Percentiles rank a stretch among this genome's conserved stretches.
Conservation (phyloP, 2,888 invertebrate species). For the Caenorhabditis virilis region DNA sequence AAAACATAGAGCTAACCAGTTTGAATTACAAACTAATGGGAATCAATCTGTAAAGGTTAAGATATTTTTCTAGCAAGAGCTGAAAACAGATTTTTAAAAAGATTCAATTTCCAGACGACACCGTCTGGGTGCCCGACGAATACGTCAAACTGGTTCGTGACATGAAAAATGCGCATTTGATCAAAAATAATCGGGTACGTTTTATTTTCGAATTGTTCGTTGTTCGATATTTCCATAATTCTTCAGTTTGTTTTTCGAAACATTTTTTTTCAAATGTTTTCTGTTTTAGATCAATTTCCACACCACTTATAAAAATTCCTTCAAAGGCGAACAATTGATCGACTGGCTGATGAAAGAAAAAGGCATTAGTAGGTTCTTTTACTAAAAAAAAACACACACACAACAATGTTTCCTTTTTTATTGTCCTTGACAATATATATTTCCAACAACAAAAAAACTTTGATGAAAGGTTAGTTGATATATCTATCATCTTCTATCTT, state of each 20-base stretch:
- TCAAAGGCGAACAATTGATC: slow-evolving; percentile 70
- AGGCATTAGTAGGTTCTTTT: slow-evolving; percentile 65
- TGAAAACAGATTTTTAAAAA: background rate
- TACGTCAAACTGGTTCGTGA: slow-evolving; percentile 44
- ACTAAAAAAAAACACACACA: background rate
- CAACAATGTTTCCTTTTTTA: background rate
- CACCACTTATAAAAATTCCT: slow-evolving; percentile 68
- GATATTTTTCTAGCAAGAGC: no score
- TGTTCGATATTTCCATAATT: no score
- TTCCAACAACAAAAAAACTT: no score
- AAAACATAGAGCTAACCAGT: no score
- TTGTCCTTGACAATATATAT: background rate
- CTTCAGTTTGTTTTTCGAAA: no score
- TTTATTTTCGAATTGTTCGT: slow-evolving; percentile 65
- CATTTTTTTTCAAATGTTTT: no score
- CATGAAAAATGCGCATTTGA: slow-evolving; percentile 69
- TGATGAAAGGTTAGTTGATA: no score
- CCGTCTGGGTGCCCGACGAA: slow-evolving; percentile 47
- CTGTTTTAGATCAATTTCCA: slow-evolving; percentile 59
- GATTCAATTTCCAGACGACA: slow-evolving; percentile 20
- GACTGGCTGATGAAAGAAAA: slow-evolving; percentile 70
- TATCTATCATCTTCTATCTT: no score
- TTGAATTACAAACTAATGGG: no score
- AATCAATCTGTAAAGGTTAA: no score
- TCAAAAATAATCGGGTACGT: slow-evolving; percentile 61